Conservation (phyloP, 2,888 invertebrate genomes). For the Rotaria sp. region DNA sequence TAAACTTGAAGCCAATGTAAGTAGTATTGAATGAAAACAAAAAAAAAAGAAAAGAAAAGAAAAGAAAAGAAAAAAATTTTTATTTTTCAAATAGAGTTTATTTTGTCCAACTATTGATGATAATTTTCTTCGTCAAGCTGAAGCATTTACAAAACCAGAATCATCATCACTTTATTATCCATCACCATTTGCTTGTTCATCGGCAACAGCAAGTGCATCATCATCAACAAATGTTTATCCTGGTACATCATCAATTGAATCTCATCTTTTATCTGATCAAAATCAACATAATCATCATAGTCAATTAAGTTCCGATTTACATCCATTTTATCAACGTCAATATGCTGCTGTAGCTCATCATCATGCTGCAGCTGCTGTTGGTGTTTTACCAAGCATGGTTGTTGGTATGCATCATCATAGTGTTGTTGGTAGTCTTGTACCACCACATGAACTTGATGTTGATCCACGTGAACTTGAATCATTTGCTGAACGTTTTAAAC, state of each 20-base stretch:
- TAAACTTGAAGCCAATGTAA: slow-evolving; percentile 38
- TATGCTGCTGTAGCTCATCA: slow-evolving; percentile 32
- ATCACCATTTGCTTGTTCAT: slow-evolving; percentile 14
- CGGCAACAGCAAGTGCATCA: neutral
- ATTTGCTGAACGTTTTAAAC: slow-evolving; percentile 97
- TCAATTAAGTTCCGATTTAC: neutral
- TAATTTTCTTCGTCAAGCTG: slow-evolving; percentile 35
- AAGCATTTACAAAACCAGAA: slow-evolving; percentile 27
- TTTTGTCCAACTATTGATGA: slow-evolving; percentile 38
- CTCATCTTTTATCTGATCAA: slow-evolving; percentile 31
- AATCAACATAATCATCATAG: slow-evolving; percentile 23
- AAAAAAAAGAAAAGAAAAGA: neutral
- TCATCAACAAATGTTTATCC: neutral
- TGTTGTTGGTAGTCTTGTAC: neutral
- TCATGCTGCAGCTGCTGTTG: slow-evolving; percentile 30
- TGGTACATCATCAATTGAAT: slow-evolving; percentile 28
- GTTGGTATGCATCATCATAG: slow-evolving; percentile 31
- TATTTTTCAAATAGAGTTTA: neutral
- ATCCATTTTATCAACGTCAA: slow-evolving; percentile 37
- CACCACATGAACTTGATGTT: slow-evolving; percentile 34
- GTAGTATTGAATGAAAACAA: neutral
- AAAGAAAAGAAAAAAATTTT: neutral
- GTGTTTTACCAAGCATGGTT: slow-evolving; percentile 20
- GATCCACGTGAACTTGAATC: slow-evolving; percentile 81
- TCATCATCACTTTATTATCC: slow-evolving; percentile 17